Evolutionary conservation across 2,888 invertebrate species (phyloP).

Genomic region (Drosophila sordidapex): DNA sequence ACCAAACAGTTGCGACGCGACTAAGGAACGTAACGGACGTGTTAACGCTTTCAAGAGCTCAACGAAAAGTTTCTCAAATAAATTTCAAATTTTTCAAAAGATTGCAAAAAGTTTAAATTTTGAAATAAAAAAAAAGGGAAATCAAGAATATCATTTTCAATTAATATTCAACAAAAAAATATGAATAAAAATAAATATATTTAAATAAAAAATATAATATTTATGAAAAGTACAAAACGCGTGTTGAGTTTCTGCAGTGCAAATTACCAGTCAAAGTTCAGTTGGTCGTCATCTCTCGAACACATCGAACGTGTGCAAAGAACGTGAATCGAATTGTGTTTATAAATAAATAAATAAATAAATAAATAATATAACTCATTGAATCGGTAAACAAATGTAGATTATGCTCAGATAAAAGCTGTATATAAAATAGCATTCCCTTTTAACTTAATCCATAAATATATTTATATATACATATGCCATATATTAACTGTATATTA

Average conservation of each 20-base stretch:
- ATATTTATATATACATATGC: conserved; percentile 1
- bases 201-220: conserved; percentile 8
- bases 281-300: conserved; percentile 47
- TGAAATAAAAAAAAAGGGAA: neutral
- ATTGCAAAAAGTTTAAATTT: conserved; percentile 14
- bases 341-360: neutral
- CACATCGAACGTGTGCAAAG: conserved; percentile 36
- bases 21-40: conserved; percentile 70
- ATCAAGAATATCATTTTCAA: conserved; percentile 6
- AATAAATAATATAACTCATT: conserved; percentile 3
- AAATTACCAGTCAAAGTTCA: conserved; percentile 22
- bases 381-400: conserved; percentile 38
- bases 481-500: conserved; percentile 16
- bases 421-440: conserved; percentile 25
- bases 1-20: conserved; percentile 71
- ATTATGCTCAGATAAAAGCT: conserved; percentile 20
- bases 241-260: conserved; percentile 45
- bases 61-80: conserved; percentile 38
- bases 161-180: neutral
- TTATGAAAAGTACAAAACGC: conserved; percentile 7
- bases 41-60: conserved; percentile 44
- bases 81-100: conserved; percentile 26
- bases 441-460: conserved; percentile 1
- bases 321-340: conserved; percentile 16
- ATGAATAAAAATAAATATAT: neutral